Conservation (phyloP, 2,888 invertebrate genomes). For the Formica aserva region DNA sequence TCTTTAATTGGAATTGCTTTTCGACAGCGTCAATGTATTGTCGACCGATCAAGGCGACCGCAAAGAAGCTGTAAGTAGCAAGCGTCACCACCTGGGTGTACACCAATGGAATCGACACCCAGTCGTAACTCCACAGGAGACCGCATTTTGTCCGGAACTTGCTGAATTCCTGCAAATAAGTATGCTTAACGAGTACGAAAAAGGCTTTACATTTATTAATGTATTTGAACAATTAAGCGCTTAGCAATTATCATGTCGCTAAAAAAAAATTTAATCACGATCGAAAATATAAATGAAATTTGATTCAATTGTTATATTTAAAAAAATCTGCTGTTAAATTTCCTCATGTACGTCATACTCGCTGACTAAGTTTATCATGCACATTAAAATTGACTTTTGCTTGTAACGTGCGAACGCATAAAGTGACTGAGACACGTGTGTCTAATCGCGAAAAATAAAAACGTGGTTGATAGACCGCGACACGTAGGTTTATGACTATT, state of each 20-base stretch:
- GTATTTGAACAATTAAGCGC: not conserved
- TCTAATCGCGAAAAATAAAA: conserved; percentile 44
- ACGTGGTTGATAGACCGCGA: conserved; percentile 25
- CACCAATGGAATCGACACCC: conserved; percentile 89
- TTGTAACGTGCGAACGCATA: conserved; percentile 21
- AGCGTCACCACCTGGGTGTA: conserved; percentile 89
- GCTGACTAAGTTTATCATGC: not conserved
- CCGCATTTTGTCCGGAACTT: conserved; percentile 88
- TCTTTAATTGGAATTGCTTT: conserved; percentile 86
- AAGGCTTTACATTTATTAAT: not conserved
- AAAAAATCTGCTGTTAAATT: not conserved
- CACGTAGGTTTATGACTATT: conserved; percentile 25
- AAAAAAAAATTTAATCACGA: not conserved
- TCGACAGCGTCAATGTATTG: conserved; percentile 87
- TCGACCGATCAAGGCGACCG: conserved; percentile 88
- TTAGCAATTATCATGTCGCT: not conserved
- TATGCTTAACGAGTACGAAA: not conserved
- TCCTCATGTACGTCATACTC: not conserved
- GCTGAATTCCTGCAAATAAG: conserved; percentile 86
- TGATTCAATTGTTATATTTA: not conserved
- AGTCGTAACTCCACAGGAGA: conserved; percentile 88
- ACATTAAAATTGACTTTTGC: not conserved
- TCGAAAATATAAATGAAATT: not conserved
- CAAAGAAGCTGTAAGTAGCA: conserved; percentile 88
- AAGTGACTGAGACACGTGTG: conserved; percentile 14